Conservation (phyloP, 2,888 invertebrate genomes). For the Tetragonisca angustula region DNA sequence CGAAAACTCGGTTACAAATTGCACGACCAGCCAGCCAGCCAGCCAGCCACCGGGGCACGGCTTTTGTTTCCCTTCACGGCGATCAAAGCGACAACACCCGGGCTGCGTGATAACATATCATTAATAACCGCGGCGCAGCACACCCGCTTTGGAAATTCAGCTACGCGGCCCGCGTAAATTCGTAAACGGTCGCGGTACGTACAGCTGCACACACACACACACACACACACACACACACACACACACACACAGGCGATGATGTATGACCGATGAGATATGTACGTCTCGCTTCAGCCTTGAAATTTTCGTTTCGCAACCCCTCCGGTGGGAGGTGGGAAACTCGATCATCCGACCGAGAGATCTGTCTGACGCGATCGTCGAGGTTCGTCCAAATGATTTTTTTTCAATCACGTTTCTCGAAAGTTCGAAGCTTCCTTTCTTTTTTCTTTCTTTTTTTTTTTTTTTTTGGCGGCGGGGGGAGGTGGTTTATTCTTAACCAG, state of each 20-base stretch:
- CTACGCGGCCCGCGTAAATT: constrained; percentile 40
- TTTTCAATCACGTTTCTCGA: no score
- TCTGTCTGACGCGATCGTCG: not conserved
- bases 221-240: no score
- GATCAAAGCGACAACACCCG: constrained; percentile 60
- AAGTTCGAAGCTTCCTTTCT: no score
- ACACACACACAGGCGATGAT: not conserved
- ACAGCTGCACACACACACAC: constrained; percentile 1
- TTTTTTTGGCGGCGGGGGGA: no score
- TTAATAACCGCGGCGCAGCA: constrained; percentile 44
- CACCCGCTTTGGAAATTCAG: constrained; percentile 35
- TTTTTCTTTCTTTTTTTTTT: no score
- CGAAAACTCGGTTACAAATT: constrained; percentile 67
- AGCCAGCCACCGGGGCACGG: not conserved
- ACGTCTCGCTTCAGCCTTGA: not conserved
- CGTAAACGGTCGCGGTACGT: constrained; percentile 25
- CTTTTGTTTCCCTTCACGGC: constrained; percentile 49
- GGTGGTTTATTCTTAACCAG: no score
- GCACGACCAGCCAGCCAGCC: constrained; percentile 14
- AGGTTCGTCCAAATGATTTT: no score
- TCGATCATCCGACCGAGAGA: constrained; percentile 1
- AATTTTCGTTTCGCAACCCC: not conserved
- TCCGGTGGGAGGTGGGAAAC: not conserved
- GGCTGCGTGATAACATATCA: constrained; percentile 63
- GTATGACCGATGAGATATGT: constrained; percentile 21